Evolutionary conservation across 2,113 vertebrate species (phyloP).

Genomic region (Pollimyrus isidori): DNA sequence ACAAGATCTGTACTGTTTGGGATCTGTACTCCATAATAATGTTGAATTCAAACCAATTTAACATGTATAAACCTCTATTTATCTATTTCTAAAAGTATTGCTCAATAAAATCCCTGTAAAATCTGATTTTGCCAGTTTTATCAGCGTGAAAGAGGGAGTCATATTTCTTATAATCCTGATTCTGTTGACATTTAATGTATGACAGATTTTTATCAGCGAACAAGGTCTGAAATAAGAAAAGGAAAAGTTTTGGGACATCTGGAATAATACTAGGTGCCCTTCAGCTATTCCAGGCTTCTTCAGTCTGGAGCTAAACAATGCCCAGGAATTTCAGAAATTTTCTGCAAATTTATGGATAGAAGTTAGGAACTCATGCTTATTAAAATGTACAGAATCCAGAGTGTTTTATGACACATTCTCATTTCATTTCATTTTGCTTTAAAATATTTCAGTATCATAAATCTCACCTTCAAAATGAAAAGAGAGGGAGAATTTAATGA

Average conservation of each 20-base stretch:
- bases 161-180: neutral
- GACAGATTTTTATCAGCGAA: neutral
- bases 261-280: neutral
- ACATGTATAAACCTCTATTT: neutral
- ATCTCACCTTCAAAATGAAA: constrained; percentile 51
- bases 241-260: neutral
- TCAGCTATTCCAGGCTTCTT: neutral
- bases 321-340: neutral
- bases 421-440: constrained; percentile 43
- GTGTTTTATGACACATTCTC: constrained; percentile 34
- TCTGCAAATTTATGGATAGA: neutral
- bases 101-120: neutral
- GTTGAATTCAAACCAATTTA: neutral
- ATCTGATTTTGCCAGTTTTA: neutral
- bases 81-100: neutral
- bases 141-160: neutral
- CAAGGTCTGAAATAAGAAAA: neutral
- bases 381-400: constrained; percentile 26
- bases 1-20: neutral
- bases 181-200: neutral
- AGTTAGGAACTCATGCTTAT: constrained; percentile 17
- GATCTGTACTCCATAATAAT: neutral
- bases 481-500: constrained; percentile 39
- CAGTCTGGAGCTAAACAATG: neutral
- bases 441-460: constrained; percentile 52